Conservation (phyloP, 2,888 invertebrate species). For the Metellina segmentata region DNA sequence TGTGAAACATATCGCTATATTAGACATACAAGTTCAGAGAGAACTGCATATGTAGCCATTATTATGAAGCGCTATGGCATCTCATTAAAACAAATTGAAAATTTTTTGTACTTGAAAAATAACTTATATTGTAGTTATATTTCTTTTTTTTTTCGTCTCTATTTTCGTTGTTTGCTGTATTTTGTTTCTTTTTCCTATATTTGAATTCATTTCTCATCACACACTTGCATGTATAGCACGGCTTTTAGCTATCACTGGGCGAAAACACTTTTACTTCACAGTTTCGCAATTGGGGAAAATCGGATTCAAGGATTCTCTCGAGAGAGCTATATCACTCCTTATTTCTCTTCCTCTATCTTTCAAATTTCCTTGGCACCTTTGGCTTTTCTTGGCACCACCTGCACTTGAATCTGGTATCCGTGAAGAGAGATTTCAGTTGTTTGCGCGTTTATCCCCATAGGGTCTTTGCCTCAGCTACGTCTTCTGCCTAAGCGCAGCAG, state of each 20-base stretch:
- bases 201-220: neutral
- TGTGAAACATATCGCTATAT: no score
- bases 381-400: neutral
- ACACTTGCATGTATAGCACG: neutral
- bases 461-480: constrained; percentile 71
- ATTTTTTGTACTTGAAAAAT: no score
- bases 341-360: neutral
- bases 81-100: no score
- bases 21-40: no score
- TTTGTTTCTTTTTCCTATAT: neutral
- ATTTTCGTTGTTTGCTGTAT: neutral
- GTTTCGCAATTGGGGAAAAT: neutral
- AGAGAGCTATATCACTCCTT: neutral
- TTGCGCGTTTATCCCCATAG: constrained; percentile 48
- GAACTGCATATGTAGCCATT: no score
- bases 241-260: neutral
- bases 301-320: neutral
- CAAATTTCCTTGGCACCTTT: neutral
- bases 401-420: neutral
- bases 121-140: neutral
- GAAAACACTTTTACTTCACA: neutral
- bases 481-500: constrained; percentile 67
- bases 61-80: no score
- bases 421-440: constrained; percentile 26
- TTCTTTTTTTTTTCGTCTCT: neutral